Evolutionary conservation across 1,140 invertebrate genomes (phyloP), one percentile per base, ranked within the genome.

Genomic region (Tribolium madens): DNA sequence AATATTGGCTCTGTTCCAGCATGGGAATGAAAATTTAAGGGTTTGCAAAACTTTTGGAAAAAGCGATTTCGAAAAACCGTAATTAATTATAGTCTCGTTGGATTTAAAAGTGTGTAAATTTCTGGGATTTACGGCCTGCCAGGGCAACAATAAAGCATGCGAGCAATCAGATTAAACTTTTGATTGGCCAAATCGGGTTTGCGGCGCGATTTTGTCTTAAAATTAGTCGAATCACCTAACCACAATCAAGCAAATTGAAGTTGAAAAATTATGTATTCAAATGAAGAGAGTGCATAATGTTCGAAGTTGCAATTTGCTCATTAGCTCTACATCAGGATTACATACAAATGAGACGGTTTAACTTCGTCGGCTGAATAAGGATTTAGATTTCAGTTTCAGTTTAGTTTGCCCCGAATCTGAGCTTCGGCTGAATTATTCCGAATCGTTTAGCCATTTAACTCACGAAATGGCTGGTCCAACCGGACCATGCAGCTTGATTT

Each of bases 371-470:
- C 9, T 33, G 57, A 33, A 64, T 64, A 33, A 64, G 57, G 57
- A 64, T 64, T 33, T 33, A 31, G 26, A 64, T 64, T 64, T 33
- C 57, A 64, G 57, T 64, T 64, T 33, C 21, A n/a, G 57, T 33
- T 64, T 18, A 57, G 52, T 57, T 57, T 57, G 52, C 18, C 1
- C 17, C 52, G 52, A 18, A 57, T 57, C 52, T 57, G 15, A 33
- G 57, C 33, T 64, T n/a, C n/a, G 26, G 14, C 18, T 64, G 57
- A 64, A 64, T 64, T 64, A 64, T 64, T 64, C 57, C 57, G 26
- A 64, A 64, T 64, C 57, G 57, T 33, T 64, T 64, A 64, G 57
- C 57, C 57, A 64, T 64, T 64, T 64, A 64, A 64, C 57, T 64
- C 57, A 64, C 57, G 57, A 14, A 64, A 64, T 33, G 57, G 57